Evolutionary conservation across 2,888 invertebrate genomes (phyloP), one percentile per base, ranked within the genome.

Genomic region (Cerastis leucographa): DNA sequence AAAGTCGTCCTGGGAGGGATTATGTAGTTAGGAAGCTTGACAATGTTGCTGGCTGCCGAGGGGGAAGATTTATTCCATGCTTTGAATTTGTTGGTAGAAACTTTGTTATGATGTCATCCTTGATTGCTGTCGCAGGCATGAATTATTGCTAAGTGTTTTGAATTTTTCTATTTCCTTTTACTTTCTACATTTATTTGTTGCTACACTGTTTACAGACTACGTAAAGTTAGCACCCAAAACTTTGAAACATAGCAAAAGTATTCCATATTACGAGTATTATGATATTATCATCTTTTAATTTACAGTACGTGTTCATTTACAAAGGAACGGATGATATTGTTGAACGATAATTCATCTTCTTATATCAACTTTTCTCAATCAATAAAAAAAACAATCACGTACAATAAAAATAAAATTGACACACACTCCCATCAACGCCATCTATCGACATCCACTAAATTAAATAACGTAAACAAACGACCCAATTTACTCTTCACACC

Each of bases 401-500:
- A 22, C 49, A 51, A 22, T 2, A 2, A 51, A 51, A 51, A 4
- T 22, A 29, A 12, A 17, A 7, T 29, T 19, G 4, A 59, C 8
- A 59, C 25, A 59, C 29, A 29, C 29, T 17, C 8, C 29, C 19
- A 22, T 42, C 11, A 77, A 22, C 74, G 65, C 77, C 76, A 82
- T 80, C 80, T 82, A 74, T 80, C 62, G 61, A 35, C 25, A 42
- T 2, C 8, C 1, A 42, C 22, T 46, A 81, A 76, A 84, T 70
- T 76, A 40, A 86, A 78, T 70, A 56, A 80, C 59, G 71, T 68
- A 61, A 80, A 80, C 79, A 75, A 46, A 70, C 22, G 68, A 77
- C 46, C 51, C 40, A 75, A 81, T 84, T 83, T 78, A 78, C 74
- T 79, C 35, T 25, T 40, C 51, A 19, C 14, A 19, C 44, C 67